phyloP scores from a whole-genome alignment of 2,888 invertebrate species.

The Athripsodes cinereus region DNA sequence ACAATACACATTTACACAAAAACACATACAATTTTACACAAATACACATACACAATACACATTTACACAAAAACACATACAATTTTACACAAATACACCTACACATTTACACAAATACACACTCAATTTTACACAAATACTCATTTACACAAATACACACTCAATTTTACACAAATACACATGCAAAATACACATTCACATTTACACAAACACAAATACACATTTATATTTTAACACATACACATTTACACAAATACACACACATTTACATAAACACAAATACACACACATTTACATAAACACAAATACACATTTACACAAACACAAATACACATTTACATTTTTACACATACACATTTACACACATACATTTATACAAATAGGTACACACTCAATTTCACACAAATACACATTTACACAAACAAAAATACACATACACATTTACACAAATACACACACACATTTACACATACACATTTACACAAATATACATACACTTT shows the following conservation, averaged over 20 bases:
- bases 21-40: not conserved
- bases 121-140: not conserved
- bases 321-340: not conserved
- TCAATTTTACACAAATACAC: not conserved
- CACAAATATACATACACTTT: conserved; percentile 5
- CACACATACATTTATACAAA: conserved; percentile 7
- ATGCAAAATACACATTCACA: not conserved
- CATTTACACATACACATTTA: not conserved
- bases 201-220: not conserved
- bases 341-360: conserved; percentile 7
- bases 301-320: not conserved
- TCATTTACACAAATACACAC: not conserved
- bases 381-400: not conserved
- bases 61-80: not conserved
- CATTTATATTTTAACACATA: not conserved
- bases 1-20: not conserved
- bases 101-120: not conserved
- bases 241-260: conserved; percentile 3
- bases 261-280: not conserved
- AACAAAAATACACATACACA: not conserved
- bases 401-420: conserved; percentile 2
- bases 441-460: conserved; percentile 3
- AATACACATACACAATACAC: not conserved
- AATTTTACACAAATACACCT: not conserved
- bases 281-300: not conserved